Conservation (phyloP, 2,888 invertebrate genomes). For the Icerya purchasi region DNA sequence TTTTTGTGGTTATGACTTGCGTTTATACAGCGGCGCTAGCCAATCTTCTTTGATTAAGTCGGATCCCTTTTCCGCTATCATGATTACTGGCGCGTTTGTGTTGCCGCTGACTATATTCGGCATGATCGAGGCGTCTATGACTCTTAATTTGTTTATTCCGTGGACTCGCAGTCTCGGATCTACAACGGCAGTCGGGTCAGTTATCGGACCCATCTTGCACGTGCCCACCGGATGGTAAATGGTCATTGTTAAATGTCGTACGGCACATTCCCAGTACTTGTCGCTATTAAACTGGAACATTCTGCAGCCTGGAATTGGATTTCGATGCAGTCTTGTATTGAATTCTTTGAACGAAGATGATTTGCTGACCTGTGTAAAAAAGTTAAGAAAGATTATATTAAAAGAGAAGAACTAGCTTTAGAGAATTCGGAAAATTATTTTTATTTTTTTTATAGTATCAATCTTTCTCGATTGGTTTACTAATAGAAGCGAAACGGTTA, state of each 20-base stretch:
- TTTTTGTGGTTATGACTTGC: background rate
- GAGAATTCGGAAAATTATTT: no score
- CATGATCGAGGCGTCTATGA: constrained; percentile 75
- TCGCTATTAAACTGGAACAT: constrained; percentile 47
- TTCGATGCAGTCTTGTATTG: constrained; percentile 48
- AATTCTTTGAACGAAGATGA: constrained; percentile 60
- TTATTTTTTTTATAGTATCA: no score
- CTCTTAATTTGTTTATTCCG: constrained; percentile 53
- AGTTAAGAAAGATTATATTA: no score
- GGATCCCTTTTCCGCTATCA: constrained; percentile 75
- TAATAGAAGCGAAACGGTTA: no score
- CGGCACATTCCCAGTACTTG: constrained; percentile 68
- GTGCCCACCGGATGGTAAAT: constrained; percentile 79
- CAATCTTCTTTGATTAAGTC: constrained; percentile 71
- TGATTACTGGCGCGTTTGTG: constrained; percentile 76
- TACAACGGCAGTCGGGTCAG: constrained; percentile 58
- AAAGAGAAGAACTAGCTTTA: no score
- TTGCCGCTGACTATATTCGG: constrained; percentile 73
- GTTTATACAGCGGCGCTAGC: constrained; percentile 22
- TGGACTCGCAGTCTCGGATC: constrained; percentile 56
- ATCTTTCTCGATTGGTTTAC: no score
- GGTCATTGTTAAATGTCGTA: constrained; percentile 67
- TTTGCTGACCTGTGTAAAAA: constrained; percentile 44
- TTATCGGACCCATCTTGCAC: constrained; percentile 65
- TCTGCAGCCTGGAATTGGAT: constrained; percentile 57